These are phyloP conservation scores for Mesoligia furuncula DNA, from an alignment of 2,888 invertebrate species.

Conservation along the genomic window DNA sequence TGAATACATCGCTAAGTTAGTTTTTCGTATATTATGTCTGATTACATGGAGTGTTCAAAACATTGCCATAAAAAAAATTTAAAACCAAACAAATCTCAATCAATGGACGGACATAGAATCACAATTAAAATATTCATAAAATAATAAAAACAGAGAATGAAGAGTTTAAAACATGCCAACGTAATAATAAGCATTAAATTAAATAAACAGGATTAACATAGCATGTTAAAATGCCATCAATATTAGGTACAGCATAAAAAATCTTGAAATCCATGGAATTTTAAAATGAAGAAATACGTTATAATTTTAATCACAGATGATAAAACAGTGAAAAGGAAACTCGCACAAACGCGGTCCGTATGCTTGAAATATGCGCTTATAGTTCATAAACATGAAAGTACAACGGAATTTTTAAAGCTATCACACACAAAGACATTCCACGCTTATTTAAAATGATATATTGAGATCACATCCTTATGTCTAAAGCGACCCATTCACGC, in stretches of 20 bases:
- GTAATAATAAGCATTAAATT: conserved; percentile 30
- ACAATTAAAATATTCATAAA: conserved; percentile 61
- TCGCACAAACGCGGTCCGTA: conserved; percentile 6
- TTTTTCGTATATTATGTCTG: conserved; percentile 7
- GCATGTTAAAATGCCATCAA: not conserved
- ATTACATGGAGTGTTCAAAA: conserved; percentile 25
- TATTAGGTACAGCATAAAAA: not conserved
- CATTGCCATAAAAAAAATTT: conserved; percentile 40
- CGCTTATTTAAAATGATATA: conserved; percentile 71
- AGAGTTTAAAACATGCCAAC: conserved; percentile 13
- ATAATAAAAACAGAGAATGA: conserved; percentile 28
- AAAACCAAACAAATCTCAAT: conserved; percentile 56
- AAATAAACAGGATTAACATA: not conserved
- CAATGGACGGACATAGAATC: conserved; percentile 70
- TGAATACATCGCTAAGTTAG: conserved; percentile 18
- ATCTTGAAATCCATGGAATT: not conserved
- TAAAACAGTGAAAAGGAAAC: conserved; percentile 4
- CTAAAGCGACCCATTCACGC: conserved; percentile 58
- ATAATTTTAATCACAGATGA: not conserved
- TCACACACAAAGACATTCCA: conserved; percentile 58
- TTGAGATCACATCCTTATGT: conserved; percentile 82
- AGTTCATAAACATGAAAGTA: conserved; percentile 32
- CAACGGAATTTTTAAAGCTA: conserved; percentile 66
- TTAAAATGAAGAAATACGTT: not conserved
- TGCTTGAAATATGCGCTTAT: conserved; percentile 27